Conservation (phyloP, 2,113 vertebrate species). For the Rostratula benghalensis region DNA sequence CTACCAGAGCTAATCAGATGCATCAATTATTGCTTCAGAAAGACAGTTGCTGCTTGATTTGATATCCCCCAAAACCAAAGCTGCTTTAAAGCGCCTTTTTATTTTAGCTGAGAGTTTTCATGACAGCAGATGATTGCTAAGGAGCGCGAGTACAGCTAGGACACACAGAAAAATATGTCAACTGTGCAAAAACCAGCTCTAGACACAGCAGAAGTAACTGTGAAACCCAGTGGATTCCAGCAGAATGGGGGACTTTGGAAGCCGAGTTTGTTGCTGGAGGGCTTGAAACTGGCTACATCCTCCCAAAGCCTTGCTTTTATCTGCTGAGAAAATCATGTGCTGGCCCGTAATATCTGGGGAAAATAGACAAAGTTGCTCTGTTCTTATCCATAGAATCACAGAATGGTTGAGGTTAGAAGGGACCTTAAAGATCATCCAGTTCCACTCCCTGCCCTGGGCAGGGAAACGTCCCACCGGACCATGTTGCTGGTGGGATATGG, state of each 20-base stretch:
- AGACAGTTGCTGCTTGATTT: conserved; percentile 30
- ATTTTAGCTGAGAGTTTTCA: conserved; percentile 39
- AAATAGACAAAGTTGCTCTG: neutral
- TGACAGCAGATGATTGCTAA: conserved; percentile 11
- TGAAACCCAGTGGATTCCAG: neutral
- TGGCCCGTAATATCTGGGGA: neutral
- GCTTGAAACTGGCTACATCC: neutral
- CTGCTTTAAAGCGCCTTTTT: conserved; percentile 25
- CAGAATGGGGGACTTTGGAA: neutral
- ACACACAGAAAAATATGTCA: conserved; percentile 18
- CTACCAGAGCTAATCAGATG: conserved; percentile 46
- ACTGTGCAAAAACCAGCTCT: neutral
- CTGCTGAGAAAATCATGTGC: rapidly evolving
- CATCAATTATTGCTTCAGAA: conserved; percentile 32
- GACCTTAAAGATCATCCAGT: neutral
- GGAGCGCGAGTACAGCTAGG: neutral
- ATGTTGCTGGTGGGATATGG: neutral
- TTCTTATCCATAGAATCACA: neutral
- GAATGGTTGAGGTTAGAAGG: neutral
- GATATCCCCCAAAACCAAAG: conserved; percentile 38
- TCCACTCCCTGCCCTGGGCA: neutral
- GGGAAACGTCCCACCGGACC: neutral
- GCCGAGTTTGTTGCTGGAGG: neutral
- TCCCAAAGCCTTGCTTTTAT: neutral
- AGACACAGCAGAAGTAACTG: neutral